Evolutionary conservation across 2,888 invertebrate species (phyloP), one percentile per base, ranked within the genome.

Genomic region (Chrysolina haemoptera): DNA sequence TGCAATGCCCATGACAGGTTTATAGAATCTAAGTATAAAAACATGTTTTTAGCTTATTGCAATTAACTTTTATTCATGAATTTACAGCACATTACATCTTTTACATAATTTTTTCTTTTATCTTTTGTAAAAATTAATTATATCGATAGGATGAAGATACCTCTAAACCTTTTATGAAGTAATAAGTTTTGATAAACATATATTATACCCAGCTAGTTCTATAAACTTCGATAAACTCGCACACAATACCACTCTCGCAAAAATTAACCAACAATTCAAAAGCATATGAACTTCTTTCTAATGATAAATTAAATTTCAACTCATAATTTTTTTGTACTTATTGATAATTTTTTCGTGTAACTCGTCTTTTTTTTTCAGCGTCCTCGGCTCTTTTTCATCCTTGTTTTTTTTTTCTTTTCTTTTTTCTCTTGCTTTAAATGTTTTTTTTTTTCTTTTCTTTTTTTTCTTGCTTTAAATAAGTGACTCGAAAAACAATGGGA

Each of bases 401-500:
- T 63, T 27, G 35, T 22, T 22, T 59, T 27, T 55, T n/a, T 41
- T 68, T 65, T 69, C 53, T 73, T 69, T 63, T 55, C 40, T 68
- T 35, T 68, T n/a, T 62, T 27, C 63, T 46, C 27, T 50, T 40
- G 48, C 35, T 53, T 20, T 55, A 11, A 53, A 53, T 53, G n/a
- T n/a, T n/a, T n/a, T n/a, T n/a, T n/a, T n/a, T 41, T 68, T 65
- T 69, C 53, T 73, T 69, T 63, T 55, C 40, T 68, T 35, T 68
- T n/a, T 62, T 27, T 67, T 46, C 27, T 50, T 40, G 48, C 35
- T 53, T 20, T 55, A 11, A 53, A 53, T 53, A 62, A 46, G 46
- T 27, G 27, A 46, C 46, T 41, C 43, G 62, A 68, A 74, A 76
- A 74, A 65, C 55, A 71, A 73, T 76, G 69, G 71, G 68, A 63